Evolutionary conservation across 2,888 invertebrate genomes (phyloP), one percentile per base, ranked within the genome.

Genomic region (Cataglyphis cursor): DNA sequence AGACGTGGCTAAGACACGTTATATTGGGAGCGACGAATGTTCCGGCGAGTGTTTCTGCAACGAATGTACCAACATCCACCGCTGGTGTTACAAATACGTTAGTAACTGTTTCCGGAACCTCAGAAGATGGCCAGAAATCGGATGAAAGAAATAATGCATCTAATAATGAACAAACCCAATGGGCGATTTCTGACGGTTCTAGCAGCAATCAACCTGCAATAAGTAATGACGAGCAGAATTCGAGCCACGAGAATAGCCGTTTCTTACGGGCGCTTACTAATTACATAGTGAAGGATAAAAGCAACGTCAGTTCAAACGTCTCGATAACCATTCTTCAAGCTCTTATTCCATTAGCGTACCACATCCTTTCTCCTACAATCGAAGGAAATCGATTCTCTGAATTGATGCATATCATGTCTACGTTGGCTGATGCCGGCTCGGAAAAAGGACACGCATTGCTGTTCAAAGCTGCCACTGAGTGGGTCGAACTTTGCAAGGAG

Each of bases 371-470:
- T 1, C 96, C 97, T 0, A 94, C 96, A 0, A 95, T 96, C 65
- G 97, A 97, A 92, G 96, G 96, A 0, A 96, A 96, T n/a, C 97
- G 97, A n/a, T 98, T 98, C 93, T 96, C 97, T 0, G 97, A 98
- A 92, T 95, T 98, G 9, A 96, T 98, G 96, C 95, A 96, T 82
- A 97, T 98, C 5, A 97, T 98, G 97, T 97, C 97, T 1, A 97
- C 97, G 68, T 94, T 99, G 88, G 99, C 99, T 0, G 98, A 98
- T 94, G 98, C 98, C 28, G 97, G 98, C 28, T 96, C 96, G 5
- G 98, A 98, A 38, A 95, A 96, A 65, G 98, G 99, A 0, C 99
- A 99, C 93, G 95, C 96, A 2, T 96, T 96, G 38, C 95, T 99
- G 24, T 98, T 99, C 94, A 97, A 97, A 51, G 97, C 98, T 0